Evolutionary conservation across 2,888 invertebrate genomes (phyloP).

Genomic region (Luperina testacea): DNA sequence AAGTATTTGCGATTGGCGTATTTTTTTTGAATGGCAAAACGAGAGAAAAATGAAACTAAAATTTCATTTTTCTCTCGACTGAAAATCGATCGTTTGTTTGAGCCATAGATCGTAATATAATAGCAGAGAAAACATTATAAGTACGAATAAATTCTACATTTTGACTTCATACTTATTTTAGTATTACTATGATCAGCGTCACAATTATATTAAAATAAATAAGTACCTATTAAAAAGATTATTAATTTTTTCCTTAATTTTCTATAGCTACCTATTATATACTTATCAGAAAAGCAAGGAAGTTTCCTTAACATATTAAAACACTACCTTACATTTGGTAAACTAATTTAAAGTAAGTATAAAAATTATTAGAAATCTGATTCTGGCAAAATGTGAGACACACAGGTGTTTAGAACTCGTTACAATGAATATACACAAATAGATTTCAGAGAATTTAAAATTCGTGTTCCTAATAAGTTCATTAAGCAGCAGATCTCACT

Average conservation of each 20-base stretch:
- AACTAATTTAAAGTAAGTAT: slow-evolving; percentile 26
- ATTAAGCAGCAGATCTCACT: slow-evolving; percentile 53
- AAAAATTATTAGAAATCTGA: slow-evolving; percentile 23
- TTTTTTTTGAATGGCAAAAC: neutral
- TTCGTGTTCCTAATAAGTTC: slow-evolving; percentile 31
- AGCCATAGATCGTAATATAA: slow-evolving; percentile 27
- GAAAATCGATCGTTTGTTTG: slow-evolving; percentile 2
- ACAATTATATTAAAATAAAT: slow-evolving; percentile 32
- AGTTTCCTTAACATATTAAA: slow-evolving; percentile 49
- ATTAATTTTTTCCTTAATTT: neutral
- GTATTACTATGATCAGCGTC: slow-evolving; percentile 15
- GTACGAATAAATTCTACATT: slow-evolving; percentile 13
- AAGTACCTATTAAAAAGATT: neutral
- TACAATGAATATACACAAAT: slow-evolving; percentile 27
- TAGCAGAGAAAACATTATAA: slow-evolving; percentile 38
- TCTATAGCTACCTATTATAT: slow-evolving; percentile 6
- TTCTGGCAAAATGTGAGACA: slow-evolving; percentile 28
- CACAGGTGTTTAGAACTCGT: slow-evolving; percentile 5
- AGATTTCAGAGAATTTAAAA: slow-evolving; percentile 32
- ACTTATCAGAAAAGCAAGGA: slow-evolving; percentile 27
- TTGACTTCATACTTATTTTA: slow-evolving; percentile 33
- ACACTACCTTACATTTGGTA: slow-evolving; percentile 46
- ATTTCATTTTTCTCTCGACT: neutral
- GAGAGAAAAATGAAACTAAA: too few species aligned
- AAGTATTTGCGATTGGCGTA: neutral